Percentiles rank a stretch among this genome's conserved stretches.
phyloP scores from a whole-genome alignment of 2,113 vertebrate species.

The Tenebrosternarchus preto region DNA sequence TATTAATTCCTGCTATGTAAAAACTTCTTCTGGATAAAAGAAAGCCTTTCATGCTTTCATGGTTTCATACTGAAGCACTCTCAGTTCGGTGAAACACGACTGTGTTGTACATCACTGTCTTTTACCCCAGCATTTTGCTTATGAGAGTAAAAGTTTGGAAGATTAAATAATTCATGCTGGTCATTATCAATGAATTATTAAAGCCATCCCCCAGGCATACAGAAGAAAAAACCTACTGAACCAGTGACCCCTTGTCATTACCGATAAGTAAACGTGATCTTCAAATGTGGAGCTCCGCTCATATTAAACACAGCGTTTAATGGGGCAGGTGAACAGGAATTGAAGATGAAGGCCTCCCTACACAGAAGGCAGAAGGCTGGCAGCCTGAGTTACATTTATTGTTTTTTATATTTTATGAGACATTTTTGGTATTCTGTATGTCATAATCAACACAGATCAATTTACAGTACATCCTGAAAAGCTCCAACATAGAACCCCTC shows the following conservation, averaged over 20 bases:
- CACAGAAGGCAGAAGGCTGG: no score
- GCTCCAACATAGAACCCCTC: not conserved
- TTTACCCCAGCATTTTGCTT: slow-evolving; percentile 72
- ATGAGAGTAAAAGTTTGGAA: slow-evolving; percentile 73
- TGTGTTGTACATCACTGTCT: slow-evolving; percentile 74
- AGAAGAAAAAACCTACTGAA: slow-evolving; percentile 78
- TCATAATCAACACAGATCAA: no score
- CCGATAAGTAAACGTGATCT: slow-evolving; percentile 70
- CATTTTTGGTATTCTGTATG: no score
- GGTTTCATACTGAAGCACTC: slow-evolving; percentile 61
- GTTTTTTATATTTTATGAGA: no score
- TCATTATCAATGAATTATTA: slow-evolving; percentile 83
- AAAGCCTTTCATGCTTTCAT: not conserved
- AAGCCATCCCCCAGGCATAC: slow-evolving; percentile 74
- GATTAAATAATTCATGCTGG: slow-evolving; percentile 76
- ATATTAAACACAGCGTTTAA: slow-evolving; percentile 24
- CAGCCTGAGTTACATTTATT: no score
- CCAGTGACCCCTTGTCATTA: slow-evolving; percentile 67
- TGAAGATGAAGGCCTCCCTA: slow-evolving; percentile 9
- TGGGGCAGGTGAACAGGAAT: slow-evolving; percentile 16
- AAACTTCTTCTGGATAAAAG: not conserved
- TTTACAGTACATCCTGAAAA: not conserved
- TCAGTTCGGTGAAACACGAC: slow-evolving; percentile 72
- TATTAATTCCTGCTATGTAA: not conserved
- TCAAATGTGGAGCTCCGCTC: slow-evolving; percentile 50